Percentiles rank a stretch among this genome's conserved stretches.
Conservation (phyloP, 2,797 vertebrate species). For the Orientallactaga sibirica region DNA sequence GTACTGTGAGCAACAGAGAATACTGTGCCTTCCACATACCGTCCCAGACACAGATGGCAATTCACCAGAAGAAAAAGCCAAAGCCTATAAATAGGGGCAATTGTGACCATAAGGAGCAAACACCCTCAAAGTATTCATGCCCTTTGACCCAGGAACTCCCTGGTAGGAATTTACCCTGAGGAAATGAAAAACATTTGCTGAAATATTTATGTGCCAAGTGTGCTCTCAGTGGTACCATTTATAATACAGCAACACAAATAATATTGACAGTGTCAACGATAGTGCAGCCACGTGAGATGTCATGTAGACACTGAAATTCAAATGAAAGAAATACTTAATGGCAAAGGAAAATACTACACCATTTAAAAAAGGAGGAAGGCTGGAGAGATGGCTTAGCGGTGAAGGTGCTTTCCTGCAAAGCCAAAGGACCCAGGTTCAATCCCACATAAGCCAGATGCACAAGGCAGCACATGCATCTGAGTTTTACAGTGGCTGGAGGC, state of each 20-base stretch:
- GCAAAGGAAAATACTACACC: not conserved
- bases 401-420: too few relatives aligned
- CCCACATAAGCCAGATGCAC: too few relatives aligned
- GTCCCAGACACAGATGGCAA: accelerated
- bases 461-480: too few relatives aligned
- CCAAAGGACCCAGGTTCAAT: too few relatives aligned
- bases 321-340: not conserved
- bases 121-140: not conserved
- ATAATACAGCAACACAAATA: constrained; percentile 3
- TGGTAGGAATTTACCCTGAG: not conserved
- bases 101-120: not conserved
- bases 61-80: not conserved
- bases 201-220: not conserved
- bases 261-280: not conserved
- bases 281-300: not conserved
- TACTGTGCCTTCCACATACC: not conserved
- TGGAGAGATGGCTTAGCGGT: too few relatives aligned
- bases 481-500: too few relatives aligned
- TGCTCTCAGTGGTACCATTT: not conserved
- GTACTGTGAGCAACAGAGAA: not conserved
- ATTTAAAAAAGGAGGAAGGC: not conserved
- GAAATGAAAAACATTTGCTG: not conserved
- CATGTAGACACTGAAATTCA: not conserved
- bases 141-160: constrained; percentile 20
- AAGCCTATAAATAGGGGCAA: not conserved